phyloP scores from a whole-genome alignment of 2,888 invertebrate genomes.

The Lampropteryx suffumata region DNA sequence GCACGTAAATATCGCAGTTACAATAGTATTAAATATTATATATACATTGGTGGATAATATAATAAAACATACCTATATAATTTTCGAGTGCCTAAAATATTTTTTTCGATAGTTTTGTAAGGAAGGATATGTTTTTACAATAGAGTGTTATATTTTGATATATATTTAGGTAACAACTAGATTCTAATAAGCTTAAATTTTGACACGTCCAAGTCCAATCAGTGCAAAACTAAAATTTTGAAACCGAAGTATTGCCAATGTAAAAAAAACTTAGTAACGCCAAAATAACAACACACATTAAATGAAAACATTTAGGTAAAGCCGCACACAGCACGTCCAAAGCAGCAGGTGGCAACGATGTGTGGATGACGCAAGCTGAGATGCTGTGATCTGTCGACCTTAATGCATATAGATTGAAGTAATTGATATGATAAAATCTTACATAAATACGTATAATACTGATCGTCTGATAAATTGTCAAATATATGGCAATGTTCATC shows the following conservation, averaged over 20 bases:
- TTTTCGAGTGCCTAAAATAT: background rate
- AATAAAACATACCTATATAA: background rate
- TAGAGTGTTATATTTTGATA: no score
- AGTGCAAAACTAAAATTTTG: slow-evolving; percentile 33
- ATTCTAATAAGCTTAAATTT: slow-evolving; percentile 18
- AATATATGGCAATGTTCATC: slow-evolving; percentile 34
- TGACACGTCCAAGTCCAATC: slow-evolving; percentile 38
- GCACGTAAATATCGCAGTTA: background rate
- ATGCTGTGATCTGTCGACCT: slow-evolving; percentile 50
- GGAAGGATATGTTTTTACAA: no score
- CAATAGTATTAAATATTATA: background rate
- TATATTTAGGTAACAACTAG: background rate
- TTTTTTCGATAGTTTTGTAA: no score
- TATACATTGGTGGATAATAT: no score
- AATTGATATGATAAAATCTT: slow-evolving; percentile 1
- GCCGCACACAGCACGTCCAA: slow-evolving; percentile 50
- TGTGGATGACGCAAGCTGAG: slow-evolving; percentile 59
- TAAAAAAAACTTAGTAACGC: slow-evolving; percentile 27
- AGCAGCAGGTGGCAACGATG: slow-evolving; percentile 64
- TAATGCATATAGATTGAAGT: no score
- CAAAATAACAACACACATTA: slow-evolving; percentile 35
- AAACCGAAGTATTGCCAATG: slow-evolving; percentile 20
- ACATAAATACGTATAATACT: slow-evolving; percentile 21
- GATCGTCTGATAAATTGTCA: slow-evolving; percentile 17
- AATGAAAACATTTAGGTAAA: slow-evolving; percentile 32